Percentiles rank a stretch among this genome's conserved stretches.
Conservation (phyloP, 2,113 vertebrate species). For the Odontesthes bonariensis region DNA sequence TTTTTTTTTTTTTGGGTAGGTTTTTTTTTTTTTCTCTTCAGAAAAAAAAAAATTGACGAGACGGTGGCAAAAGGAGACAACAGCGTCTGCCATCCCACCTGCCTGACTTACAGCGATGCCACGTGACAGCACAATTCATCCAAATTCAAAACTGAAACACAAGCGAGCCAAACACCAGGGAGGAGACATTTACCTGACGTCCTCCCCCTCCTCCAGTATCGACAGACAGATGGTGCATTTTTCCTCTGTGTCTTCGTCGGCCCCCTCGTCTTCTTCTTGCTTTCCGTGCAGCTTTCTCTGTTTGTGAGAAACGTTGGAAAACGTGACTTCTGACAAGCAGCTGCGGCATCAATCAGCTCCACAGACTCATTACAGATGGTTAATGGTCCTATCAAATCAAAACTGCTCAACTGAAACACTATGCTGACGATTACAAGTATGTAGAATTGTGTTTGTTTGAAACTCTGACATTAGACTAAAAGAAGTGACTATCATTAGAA, state of each 20-base stretch:
- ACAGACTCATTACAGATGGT: slow-evolving; percentile 26
- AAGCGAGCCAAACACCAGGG: slow-evolving; percentile 28
- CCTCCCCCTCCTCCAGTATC: slow-evolving; percentile 99
- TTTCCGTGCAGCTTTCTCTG: slow-evolving; percentile 99
- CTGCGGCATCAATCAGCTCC: slow-evolving; percentile 8
- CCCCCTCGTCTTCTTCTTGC: slow-evolving; percentile 95
- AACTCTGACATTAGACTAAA: slow-evolving; percentile 10
- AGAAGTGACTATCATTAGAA: slow-evolving; percentile 20
- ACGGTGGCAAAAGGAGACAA: slow-evolving; percentile 15
- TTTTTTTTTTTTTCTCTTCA: slow-evolving; percentile 5
- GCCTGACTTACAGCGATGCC: slow-evolving; percentile 5
- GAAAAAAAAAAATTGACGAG: slow-evolving; percentile 21
- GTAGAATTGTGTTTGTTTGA: background rate
- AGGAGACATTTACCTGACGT: slow-evolving; percentile 91
- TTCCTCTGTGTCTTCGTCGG: slow-evolving; percentile 98
- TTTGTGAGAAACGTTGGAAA: slow-evolving; percentile 81
- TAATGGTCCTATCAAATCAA: slow-evolving; percentile 24
- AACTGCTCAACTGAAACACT: slow-evolving; percentile 49
- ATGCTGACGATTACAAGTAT: slow-evolving; percentile 28
- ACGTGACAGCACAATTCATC: slow-evolving; percentile 32
- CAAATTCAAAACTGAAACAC: slow-evolving; percentile 23
- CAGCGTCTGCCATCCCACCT: slow-evolving; percentile 32
- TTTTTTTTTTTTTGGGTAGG: slow-evolving; percentile 20
- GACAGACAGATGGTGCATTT: slow-evolving; percentile 99
- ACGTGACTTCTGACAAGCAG: slow-evolving; percentile 35